Conservation (phyloP, 2,113 vertebrate genomes). For the Marcusenius ussheri region DNA sequence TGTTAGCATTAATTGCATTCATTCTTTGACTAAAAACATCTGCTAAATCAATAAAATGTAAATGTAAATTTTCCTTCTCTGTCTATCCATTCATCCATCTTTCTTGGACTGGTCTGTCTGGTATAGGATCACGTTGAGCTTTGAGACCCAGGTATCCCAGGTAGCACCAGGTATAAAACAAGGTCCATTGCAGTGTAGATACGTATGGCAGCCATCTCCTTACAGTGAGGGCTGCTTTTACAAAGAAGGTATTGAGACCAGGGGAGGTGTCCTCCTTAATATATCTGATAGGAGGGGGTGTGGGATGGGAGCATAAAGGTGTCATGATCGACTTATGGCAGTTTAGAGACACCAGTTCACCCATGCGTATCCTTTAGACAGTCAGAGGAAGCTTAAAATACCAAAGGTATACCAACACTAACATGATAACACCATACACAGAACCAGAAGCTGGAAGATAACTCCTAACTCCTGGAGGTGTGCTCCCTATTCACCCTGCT, state of each 20-base stretch:
- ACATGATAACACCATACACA: not conserved
- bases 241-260: not conserved
- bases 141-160: not conserved
- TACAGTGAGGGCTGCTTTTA: not conserved
- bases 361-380: not conserved
- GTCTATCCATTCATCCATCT: not conserved
- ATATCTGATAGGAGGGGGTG: not conserved
- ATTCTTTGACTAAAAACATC: not conserved
- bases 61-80: not conserved
- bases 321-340: not conserved
- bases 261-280: not conserved
- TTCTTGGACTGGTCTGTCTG: not conserved
- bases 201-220: not conserved
- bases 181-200: not conserved
- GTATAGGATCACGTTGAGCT: not conserved
- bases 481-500: not conserved
- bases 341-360: not conserved
- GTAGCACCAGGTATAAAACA: not conserved
- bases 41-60: not conserved
- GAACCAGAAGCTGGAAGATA: not conserved
- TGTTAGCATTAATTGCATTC: not conserved
- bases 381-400: not conserved
- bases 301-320: not conserved
- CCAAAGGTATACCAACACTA: not conserved
- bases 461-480: not conserved